Base-by-base conservation (phyloP, 1,140 invertebrate genomes). In the Lordiphosa collinella region DNA sequence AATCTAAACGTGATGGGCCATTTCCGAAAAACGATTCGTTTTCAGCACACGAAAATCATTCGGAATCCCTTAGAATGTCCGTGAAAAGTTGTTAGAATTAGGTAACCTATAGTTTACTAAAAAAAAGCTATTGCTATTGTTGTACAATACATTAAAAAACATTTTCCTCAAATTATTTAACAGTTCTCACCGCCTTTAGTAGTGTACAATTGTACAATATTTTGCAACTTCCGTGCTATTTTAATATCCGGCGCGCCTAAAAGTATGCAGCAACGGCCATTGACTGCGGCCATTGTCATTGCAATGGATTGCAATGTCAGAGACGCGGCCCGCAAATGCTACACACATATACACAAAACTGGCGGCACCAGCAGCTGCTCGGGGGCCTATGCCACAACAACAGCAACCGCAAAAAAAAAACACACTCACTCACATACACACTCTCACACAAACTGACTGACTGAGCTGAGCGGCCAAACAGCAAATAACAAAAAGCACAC, bases 401-500 rank as follows among this genome's bases (percentile, higher is more conserved):
- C 47, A 57, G 35, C 55, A 56, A 49, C 35, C 53, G 29, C 53
- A 55, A 44, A 66, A 68, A 63, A 64, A 57, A 63, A 73, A 79
- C 76, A 75, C 58, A 74, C 32, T 48, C 62, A n/a, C n/a, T n/a
- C n/a, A n/a, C n/a, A n/a, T n/a, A n/a, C n/a, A n/a, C 2, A 18
- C 2, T 4, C 18, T 3, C 18, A 18, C 18, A 18, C 18, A 18
- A 18, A 53, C 44, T 46, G 56, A 57, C 71, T 75, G 70, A 57
- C 66, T 65, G 64, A 65, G 69, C 65, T 68, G 69, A 76, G 76
- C 71, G 57, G 67, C 48, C 71, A 80, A 80, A 82, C 61, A 76
- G 76, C 71, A 80, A 82, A 82, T 84, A 82, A 76, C 76, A 84
- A 76, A 82, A 82, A 84, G 76, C 76, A 84, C 62, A 82, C 67